Conservation (phyloP, 2,888 invertebrate species). For the Rhyacophila evoluta region DNA sequence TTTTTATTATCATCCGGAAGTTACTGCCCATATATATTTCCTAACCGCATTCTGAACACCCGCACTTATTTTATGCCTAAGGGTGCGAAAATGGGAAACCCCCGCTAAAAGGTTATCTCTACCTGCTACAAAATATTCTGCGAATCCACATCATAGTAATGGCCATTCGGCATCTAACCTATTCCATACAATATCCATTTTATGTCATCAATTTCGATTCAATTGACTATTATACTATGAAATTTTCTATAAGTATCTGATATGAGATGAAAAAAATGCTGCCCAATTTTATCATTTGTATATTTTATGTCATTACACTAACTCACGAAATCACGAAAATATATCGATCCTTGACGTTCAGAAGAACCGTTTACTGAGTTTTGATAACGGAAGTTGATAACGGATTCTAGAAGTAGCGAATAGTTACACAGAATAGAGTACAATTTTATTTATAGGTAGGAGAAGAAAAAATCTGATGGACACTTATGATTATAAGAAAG, state of each 20-base stretch:
- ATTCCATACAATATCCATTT: conserved; percentile 19
- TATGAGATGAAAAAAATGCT: background rate
- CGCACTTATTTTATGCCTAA: conserved; percentile 35
- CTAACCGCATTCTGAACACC: conserved; percentile 37
- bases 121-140: conserved; percentile 29
- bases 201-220: conserved; percentile 12
- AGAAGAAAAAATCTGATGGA: too few species aligned
- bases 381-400: too few species aligned
- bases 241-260: background rate
- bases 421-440: too few species aligned
- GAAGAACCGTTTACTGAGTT: too few species aligned
- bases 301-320: too few species aligned
- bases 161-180: conserved; percentile 5
- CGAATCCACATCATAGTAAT: conserved; percentile 5
- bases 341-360: too few species aligned
- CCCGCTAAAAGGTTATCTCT: conserved; percentile 32
- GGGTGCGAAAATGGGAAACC: conserved; percentile 25
- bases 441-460: too few species aligned
- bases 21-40: conserved; percentile 38
- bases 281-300: too few species aligned
- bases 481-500: too few species aligned
- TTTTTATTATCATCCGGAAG: conserved; percentile 46
- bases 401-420: too few species aligned
- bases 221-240: conserved; percentile 3
- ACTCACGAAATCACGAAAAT: too few species aligned